Evolutionary conservation across 2,113 vertebrate genomes (phyloP).

Genomic region (Otolemur garnettii): DNA sequence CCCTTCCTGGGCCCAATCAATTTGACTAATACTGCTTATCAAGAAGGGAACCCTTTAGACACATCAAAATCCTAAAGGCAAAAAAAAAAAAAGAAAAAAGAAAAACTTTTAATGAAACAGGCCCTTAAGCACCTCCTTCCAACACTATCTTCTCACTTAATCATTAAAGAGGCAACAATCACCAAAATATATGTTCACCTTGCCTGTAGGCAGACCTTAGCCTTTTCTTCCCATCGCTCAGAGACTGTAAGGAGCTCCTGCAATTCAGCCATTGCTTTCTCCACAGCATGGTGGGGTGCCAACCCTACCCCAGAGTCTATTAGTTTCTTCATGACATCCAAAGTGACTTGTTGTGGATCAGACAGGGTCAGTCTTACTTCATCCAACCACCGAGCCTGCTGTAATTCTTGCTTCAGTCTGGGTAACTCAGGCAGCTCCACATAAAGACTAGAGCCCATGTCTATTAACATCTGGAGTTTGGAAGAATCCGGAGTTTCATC

Average conservation of each 20-base stretch:
- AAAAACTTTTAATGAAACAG: not conserved
- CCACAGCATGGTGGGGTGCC: conserved; percentile 97
- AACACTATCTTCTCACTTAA: not conserved
- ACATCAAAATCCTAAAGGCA: not conserved
- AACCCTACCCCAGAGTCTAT: conserved; percentile 98
- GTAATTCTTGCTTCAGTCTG: conserved; percentile 95
- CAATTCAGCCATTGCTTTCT: conserved; percentile 98
- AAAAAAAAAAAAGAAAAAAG: not conserved
- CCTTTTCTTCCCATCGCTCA: conserved; percentile 98
- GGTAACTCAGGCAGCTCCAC: conserved; percentile 97
- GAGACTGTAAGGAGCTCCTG: conserved; percentile 98
- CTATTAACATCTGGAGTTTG: conserved; percentile 95
- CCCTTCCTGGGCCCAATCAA: not conserved
- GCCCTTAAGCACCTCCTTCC: not conserved
- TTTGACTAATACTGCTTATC: not conserved
- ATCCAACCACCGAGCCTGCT: conserved; percentile 99
- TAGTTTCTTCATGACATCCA: conserved; percentile 98
- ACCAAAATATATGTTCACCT: conserved; percentile 89
- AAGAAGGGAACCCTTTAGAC: not conserved
- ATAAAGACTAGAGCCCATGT: conserved; percentile 95
- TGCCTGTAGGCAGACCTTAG: conserved; percentile 96
- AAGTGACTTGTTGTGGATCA: conserved; percentile 95
- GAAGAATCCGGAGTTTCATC: conserved; percentile 96
- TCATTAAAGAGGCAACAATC: conserved; percentile 28
- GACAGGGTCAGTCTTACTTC: conserved; percentile 96